Conservation (phyloP, 2,888 invertebrate species). For the Andrena bicolor region DNA sequence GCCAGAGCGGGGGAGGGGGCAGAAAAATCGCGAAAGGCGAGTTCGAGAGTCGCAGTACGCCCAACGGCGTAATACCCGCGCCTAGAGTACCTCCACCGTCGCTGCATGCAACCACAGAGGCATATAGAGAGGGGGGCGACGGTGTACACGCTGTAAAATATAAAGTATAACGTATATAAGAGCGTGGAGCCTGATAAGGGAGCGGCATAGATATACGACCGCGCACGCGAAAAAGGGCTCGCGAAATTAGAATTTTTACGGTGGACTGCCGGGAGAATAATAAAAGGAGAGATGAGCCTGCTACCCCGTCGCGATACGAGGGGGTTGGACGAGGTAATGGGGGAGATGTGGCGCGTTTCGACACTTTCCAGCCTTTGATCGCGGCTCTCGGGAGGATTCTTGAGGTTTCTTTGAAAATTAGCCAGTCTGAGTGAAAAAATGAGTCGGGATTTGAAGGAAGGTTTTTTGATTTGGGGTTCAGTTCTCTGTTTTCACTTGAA, state of each 20-base stretch:
- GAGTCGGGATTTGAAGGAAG: too few species aligned
- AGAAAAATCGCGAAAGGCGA: conserved; percentile 40
- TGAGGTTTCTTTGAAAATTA: too few species aligned
- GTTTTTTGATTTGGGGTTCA: too few species aligned
- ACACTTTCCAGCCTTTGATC: not conserved
- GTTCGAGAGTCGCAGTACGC: conserved; percentile 50
- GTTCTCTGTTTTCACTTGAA: too few species aligned
- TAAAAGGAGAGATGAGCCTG: conserved; percentile 69
- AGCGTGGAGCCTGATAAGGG: conserved; percentile 82
- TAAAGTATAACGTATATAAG: conserved; percentile 80
- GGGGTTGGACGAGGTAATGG: not conserved
- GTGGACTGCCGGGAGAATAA: conserved; percentile 64
- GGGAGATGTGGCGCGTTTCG: not conserved
- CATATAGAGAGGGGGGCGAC: conserved; percentile 12
- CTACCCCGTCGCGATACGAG: conserved; percentile 39
- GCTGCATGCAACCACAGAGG: conserved; percentile 66
- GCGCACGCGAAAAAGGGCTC: conserved; percentile 71
- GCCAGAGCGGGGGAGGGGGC: too few species aligned
- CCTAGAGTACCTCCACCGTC: conserved; percentile 59
- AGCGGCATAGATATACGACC: conserved; percentile 76
- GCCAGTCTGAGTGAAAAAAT: too few species aligned
- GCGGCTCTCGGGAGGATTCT: too few species aligned
- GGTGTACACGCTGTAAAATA: conserved; percentile 78
- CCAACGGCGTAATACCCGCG: conserved; percentile 72
- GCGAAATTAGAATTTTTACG: conserved; percentile 82